Percentiles rank a stretch among this genome's conserved stretches.
phyloP scores from a whole-genome alignment of 2,113 vertebrate genomes.

The Platanista minor region DNA sequence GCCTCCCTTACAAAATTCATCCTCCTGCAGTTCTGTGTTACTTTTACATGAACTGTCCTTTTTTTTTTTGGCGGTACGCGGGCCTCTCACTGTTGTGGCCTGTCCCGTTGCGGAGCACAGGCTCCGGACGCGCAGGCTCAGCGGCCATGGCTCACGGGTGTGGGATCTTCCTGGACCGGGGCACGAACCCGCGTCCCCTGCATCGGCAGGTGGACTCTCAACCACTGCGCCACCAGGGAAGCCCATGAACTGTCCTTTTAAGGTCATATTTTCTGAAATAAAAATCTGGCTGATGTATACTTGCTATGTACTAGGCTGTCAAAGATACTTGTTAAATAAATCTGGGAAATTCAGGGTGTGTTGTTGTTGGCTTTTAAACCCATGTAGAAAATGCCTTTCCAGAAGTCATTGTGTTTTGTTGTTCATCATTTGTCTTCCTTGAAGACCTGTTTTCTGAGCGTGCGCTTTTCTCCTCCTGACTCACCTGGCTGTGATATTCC shows the following conservation, averaged over 20 bases:
- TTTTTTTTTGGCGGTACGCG: too few relatives aligned
- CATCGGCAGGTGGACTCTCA: too few relatives aligned
- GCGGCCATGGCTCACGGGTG: too few relatives aligned
- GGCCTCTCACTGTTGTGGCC: too few relatives aligned
- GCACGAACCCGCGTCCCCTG: too few relatives aligned
- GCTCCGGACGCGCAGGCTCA: too few relatives aligned
- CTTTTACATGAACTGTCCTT: background rate
- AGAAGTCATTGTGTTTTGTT: background rate
- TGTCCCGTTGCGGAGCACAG: too few relatives aligned
- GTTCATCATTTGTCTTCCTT: background rate
- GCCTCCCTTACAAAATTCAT: background rate
- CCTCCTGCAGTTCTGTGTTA: background rate
- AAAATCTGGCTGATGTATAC: background rate
- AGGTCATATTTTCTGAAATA: background rate
- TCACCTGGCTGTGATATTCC: background rate
- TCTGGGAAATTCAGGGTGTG: background rate
- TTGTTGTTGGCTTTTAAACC: background rate
- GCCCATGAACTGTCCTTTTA: background rate
- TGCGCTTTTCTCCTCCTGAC: conserved; percentile 1
- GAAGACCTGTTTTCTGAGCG: background rate
- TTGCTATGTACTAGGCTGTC: background rate
- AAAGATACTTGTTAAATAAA: background rate
- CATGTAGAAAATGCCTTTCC: background rate
- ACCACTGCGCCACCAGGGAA: too few relatives aligned
- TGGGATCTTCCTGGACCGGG: too few relatives aligned